Base-by-base conservation (phyloP, 2,797 vertebrate genomes). In the Phrynocephalus guinanensis region DNA sequence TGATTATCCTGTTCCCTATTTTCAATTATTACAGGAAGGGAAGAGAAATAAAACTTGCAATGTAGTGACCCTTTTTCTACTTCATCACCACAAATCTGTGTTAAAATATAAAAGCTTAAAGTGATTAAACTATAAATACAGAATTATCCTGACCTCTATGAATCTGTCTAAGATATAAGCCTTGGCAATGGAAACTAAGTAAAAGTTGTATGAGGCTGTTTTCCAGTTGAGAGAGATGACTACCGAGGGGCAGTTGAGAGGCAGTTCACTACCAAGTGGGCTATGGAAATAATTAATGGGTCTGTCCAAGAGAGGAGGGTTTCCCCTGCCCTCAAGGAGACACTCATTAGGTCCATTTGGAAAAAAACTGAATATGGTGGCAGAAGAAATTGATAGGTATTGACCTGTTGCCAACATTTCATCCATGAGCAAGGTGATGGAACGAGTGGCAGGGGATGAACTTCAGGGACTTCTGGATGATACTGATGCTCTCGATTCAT, bases 91-190 rank as follows among this genome's bases (percentile, higher is more conserved):
- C n/a, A 48, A 84, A 80, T 91, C 81, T 90, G 8, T 93, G 52
- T 92, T 84, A 73, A 76, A 91, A 87, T 90, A 66, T 71, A 85
- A 91, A 87, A 81, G 30, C 91, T 87, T 87, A 52, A 92, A 94
- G 83, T 48, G 1, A 91, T 93, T 93, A 82, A 91, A 80, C 48
- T 89, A 73, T 79, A 89, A 90, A 92, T 90, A 86, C 92, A 91
- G 90, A 88, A 92, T 91, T 90, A 91, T n/a, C 0, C 82, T 92
- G 85, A 85, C 87, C 82, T 0, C 70, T 72, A 86, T 91, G 86
- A 95, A 85, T 79, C 1, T 10, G 30, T 86, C 92, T 95, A 91
- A 93, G 94, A 93, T 1, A 7, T 88, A 93, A 44, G 50, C 75
- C 86, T 91, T 72, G 88, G 87, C 92, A 93, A 90, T 90, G 83